Base-by-base conservation (phyloP, 2,797 vertebrate genomes). In the Gymnoscopelus microlampas region DNA sequence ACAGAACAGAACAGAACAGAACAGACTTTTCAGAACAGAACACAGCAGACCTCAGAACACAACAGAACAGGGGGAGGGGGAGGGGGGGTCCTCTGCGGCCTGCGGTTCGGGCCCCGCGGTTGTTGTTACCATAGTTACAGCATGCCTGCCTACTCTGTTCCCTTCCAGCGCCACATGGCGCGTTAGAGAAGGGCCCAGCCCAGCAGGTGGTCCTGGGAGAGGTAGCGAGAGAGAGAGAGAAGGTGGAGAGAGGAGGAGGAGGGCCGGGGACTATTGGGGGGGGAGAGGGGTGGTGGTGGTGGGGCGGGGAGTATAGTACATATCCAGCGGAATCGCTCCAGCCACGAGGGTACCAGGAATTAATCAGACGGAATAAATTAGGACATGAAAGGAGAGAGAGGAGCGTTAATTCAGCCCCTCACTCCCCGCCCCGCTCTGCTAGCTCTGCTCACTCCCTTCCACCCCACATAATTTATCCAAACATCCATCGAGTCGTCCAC, bases 361-460 rank as follows among this genome's bases (percentile, higher is more conserved):
- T 92, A 92, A 92, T 89, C 87, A 88, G 83, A 90, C 66, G 58
- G 90, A 92, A 93, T 92, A 91, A 83, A 93, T 93, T 89, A 92
- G 58, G 71, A 91, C 85, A 91, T 93, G 88, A 92, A 93, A 92
- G 90, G 65, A 80, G 29, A 53, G 65, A 32, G 64, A 87, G 86
- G 47, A 68, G 44, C 29, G 65, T 26, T 55, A 19, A 62, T 75
- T 57, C 76, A 70, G 70, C 15, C 51, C 53, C 54, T 80, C 63
- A 2, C 39, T 10, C 39, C 39, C 39, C 39, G 2, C 9, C 9
- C 39, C 39, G 39, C 35, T 4, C 5, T 7, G 5, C 35, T 39
- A 4, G 19, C 19, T 32, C 1, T 7, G 35, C 35, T 39, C 35
- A 1, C 39, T 44, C 8, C 39, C 9, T 44, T 44, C 71, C 32